Evolutionary conservation across 2,113 vertebrate genomes (phyloP).

Genomic region (Rhinolophus ferrumequinum): DNA sequence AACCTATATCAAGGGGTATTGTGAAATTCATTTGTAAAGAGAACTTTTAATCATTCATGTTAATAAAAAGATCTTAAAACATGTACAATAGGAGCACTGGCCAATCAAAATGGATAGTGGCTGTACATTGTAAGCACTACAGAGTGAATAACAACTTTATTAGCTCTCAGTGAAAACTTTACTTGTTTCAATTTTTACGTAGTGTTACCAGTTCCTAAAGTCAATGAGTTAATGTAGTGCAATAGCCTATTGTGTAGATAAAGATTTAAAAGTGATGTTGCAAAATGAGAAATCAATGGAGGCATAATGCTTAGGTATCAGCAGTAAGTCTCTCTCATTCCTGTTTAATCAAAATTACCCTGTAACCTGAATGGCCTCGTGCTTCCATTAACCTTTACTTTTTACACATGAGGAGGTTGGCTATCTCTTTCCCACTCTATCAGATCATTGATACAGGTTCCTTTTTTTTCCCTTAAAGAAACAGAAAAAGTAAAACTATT

Average conservation of each 20-base stretch:
- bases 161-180: not conserved
- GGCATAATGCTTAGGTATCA: not conserved
- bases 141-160: not conserved
- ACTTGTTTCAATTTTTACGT: not conserved
- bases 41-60: not conserved
- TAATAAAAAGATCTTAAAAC: not conserved
- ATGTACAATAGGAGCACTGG: not conserved
- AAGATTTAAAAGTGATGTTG: slow-evolving; percentile 5
- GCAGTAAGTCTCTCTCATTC: not conserved
- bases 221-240: not conserved
- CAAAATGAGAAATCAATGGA: slow-evolving; percentile 43
- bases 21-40: not conserved
- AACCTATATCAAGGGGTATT: not conserved
- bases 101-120: not conserved
- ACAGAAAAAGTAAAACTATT: not conserved
- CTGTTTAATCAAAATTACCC: not conserved
- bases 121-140: not conserved
- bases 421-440: not conserved
- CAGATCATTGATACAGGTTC: not conserved
- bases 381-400: not conserved
- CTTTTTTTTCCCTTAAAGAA: not conserved
- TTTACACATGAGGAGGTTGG: not conserved
- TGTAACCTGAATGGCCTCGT: not conserved
- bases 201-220: not conserved
- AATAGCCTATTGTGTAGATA: not conserved